Base-by-base conservation (phyloP, 1,140 invertebrate species). In the Calliopsis andreniformis region DNA sequence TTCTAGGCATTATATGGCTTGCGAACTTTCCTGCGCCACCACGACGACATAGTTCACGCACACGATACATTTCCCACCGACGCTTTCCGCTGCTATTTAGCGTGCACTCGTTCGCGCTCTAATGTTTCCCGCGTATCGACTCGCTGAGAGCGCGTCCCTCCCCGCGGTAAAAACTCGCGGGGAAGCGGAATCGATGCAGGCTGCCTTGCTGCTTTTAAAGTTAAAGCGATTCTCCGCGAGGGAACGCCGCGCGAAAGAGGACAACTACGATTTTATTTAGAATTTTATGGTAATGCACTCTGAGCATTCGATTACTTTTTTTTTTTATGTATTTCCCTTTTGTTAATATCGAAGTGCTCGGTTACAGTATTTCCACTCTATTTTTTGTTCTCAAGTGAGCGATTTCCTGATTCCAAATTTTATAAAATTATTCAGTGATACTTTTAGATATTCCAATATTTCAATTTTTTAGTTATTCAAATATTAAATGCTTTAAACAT, bases 171-270 rank as follows among this genome's bases (percentile, higher is more conserved):
- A 72, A 72, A 51, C 63, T 51, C 63, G 49, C 18, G 8, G 16
- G 20, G 2, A 56, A 67, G 43, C 42, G 5, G 10, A n/a, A 0
- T 8, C 4, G 6, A 47, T 47, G 43, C 32, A 28, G 43, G 49
- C 63, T 43, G 39, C 28, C 47, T 53, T 51, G 39, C 30, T 3
- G 45, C 53, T 68, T 75, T 59, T 66, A 64, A 73, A 55, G 61
- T 45, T 67, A 58, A 75, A 64, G 23, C 63, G 71, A 67, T 66
- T 56, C 35, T 28, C 8, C 20, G 25, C n/a, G 49, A 23, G 12
- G 51, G 30, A 55, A 59, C 18, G 35, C 35, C 10, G 35, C 20
- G 39, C 20, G 20, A 20, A 2, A 32, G 1, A 7, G 6, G 18
- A 5, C 7, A 35, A 23, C 3, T 6, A 42, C 56, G 68, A 25